Evolutionary conservation across 2,888 invertebrate species (phyloP), one percentile per base, ranked within the genome.

Genomic region (Fragum fragum): DNA sequence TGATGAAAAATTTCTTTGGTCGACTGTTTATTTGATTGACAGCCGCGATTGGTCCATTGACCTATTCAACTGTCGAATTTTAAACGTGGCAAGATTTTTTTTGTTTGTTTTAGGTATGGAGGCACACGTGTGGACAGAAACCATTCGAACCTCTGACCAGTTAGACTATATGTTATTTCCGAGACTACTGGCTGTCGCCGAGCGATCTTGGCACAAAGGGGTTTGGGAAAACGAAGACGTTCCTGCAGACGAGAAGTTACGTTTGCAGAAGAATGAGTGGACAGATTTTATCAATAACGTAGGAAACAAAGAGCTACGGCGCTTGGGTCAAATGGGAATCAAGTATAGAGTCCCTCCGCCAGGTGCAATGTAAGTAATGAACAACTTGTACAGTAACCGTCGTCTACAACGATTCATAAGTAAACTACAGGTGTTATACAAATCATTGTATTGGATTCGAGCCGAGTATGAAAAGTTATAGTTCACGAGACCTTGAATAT

Each of bases 151-250:
- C 1, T 57, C 59, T 0, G 88, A 88, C 7, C 88, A 91, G 18
- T 42, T 91, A 18, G 87, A 90, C 21, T 85, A 89, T 75, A 91
- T 91, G 91, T 68, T 91, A 42, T 91, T 88, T 78, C 92, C 92
- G 0, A 77, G 92, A 23, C 73, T 92, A 9, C 74, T 92, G 52
- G 92, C 93, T 1, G 83, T 93, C 23, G 93, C 93, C 0, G 93
- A 93, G 83, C 81, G 93, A 28, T 89, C 89, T 9, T 94, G 93
- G 93, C 93, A 93, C 73, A 84, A 87, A 36, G 91, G 91, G 26
- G n/a, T 61, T 0, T 93, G 92, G 92, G 93, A 93, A 59, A 83
- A 78, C 21, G 69, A 71, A 0, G 18, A 39, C 0, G 55, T 73
- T 0, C 75, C 80, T 29, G 78, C 74, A n/a, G 61, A 68, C 0